Evolutionary conservation across 1,140 invertebrate species (phyloP), one percentile per base, ranked within the genome.

Genomic region (Caenorhabditis elegans): DNA sequence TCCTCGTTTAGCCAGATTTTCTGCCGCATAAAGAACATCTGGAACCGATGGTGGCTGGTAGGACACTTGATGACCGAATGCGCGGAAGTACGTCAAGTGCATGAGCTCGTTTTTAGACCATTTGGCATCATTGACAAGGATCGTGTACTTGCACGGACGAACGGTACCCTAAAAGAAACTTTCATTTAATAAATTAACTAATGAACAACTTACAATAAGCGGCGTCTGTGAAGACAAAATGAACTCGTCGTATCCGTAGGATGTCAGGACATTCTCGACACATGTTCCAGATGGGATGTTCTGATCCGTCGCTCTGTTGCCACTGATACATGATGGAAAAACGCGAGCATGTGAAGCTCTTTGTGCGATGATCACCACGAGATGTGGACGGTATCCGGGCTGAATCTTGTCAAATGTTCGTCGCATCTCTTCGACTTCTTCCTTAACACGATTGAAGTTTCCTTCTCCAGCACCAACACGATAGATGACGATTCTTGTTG

Each of bases 381-480:
- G 60, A 8, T 39, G 17, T 17, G 60, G 60, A 11, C 15, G 13
- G 19, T 70, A 70, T 19, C 60, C 60, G 3, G 26, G 4, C 22
- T 70, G 11, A 22, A 70, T 43, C 13, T 70, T 70, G 19, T 43
- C 60, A n/a, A 70, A 70, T 10, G 60, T 22, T 11, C 2, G 3
- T 13, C 60, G 60, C 13, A 70, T 70, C 34, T 70, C 60, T 13
- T 70, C 34, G 2, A 70, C 19, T 43, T 70, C 60, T 2, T 70
- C 34, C 13, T 70, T 70, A 34, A 31, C 6, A 39, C 60, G 15
- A 17, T 70, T 70, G 60, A 70, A 70, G n/a, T 70, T 34, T 39
- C 60, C 60, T 43, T 70, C 60, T 4, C 60, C 60, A 22, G 34
- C 60, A 70, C 60, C 60, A 39, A 70, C 60, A 36, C 60, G 60